Conservation (phyloP, 2,888 invertebrate genomes). For the Argyresthia albistria region DNA sequence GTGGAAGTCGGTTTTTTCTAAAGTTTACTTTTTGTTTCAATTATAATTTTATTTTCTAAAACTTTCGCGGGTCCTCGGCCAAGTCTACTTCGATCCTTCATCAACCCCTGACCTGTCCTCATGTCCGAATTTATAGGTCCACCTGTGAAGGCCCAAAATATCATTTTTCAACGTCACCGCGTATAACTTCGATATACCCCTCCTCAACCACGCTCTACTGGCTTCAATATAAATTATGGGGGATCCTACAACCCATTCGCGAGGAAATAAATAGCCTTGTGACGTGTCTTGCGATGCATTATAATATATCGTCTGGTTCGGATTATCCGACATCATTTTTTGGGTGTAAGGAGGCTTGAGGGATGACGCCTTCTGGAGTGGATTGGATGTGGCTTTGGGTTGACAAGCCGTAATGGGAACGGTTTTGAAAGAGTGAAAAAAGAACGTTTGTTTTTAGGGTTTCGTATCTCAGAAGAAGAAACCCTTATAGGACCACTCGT, state of each 20-base stretch:
- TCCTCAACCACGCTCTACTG: constrained; percentile 45
- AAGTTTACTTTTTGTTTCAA: no score
- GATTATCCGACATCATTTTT: constrained; percentile 42
- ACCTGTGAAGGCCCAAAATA: constrained; percentile 35
- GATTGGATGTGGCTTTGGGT: no score
- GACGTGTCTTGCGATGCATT: constrained; percentile 59
- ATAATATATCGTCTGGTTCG: constrained; percentile 48
- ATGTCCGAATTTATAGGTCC: constrained; percentile 9
- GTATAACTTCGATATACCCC: constrained; percentile 38
- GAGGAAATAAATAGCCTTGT: constrained; percentile 55
- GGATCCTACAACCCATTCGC: constrained; percentile 38
- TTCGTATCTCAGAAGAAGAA: no score
- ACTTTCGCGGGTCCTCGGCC: no score
- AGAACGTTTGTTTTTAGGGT: no score
- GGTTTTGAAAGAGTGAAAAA: no score
- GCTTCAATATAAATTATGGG: constrained; percentile 57
- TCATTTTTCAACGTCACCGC: constrained; percentile 56
- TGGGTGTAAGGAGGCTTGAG: not conserved
- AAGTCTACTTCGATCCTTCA: not conserved
- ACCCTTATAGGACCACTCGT: no score
- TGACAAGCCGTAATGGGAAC: no score
- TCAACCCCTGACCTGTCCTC: not conserved
- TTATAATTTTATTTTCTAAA: no score
- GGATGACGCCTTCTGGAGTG: no score
- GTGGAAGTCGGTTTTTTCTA: no score